phyloP scores from a whole-genome alignment of 2,113 vertebrate genomes.

The Rhinolophus sinicus region DNA sequence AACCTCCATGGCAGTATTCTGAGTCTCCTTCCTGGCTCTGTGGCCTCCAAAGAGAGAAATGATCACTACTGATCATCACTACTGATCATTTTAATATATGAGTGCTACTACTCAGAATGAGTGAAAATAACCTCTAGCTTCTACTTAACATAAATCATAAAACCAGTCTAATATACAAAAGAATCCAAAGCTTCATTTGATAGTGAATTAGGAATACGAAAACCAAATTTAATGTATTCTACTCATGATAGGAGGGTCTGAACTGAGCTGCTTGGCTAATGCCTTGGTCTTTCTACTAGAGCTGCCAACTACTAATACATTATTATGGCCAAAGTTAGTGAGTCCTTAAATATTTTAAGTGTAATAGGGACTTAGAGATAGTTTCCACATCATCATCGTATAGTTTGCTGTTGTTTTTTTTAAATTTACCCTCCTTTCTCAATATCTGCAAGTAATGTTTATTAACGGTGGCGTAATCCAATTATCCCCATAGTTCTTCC shows the following conservation, averaged over 20 bases:
- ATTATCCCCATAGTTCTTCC: not conserved
- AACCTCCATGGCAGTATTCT: not conserved
- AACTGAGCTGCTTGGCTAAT: not conserved
- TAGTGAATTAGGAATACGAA: not conserved
- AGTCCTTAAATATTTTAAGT: not conserved
- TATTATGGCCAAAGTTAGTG: not conserved
- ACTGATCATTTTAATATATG: no score
- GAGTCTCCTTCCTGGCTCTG: not conserved
- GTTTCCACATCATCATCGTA: not conserved
- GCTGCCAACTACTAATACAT: not conserved
- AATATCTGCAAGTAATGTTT: not conserved
- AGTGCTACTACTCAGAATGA: not conserved
- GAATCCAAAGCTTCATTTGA: not conserved
- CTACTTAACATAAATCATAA: not conserved
- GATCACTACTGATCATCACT: not conserved
- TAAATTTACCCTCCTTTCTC: not conserved
- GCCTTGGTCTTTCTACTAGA: not conserved
- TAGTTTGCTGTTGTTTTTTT: not conserved
- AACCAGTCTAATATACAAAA: not conserved
- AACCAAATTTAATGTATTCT: not conserved
- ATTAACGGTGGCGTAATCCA: not conserved
- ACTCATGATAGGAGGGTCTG: not conserved
- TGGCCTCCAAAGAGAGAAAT: not conserved
- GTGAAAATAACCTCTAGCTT: not conserved
- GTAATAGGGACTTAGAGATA: not conserved